phyloP scores from a whole-genome alignment of 2,888 invertebrate species.

The Marasmarcha lunaedactyla region DNA sequence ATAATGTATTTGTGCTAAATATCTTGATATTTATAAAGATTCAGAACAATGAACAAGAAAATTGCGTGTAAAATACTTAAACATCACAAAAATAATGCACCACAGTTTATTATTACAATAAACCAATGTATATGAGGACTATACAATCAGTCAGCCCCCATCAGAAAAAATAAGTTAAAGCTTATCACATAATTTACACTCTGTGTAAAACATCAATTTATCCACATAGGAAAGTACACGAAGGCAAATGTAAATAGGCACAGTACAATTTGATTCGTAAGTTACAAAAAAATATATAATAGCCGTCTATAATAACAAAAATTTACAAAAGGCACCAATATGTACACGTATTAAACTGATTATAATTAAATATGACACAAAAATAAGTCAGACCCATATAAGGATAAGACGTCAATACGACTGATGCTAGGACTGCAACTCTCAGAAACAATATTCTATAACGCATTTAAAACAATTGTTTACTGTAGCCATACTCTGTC shows the following conservation, averaged over 20 bases:
- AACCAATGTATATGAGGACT: constrained; percentile 36
- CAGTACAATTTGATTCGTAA: constrained; percentile 6
- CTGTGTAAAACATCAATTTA: constrained; percentile 30
- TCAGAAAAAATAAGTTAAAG: constrained; percentile 64
- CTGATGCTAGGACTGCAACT: too few relatives aligned
- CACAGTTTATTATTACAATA: constrained; percentile 32
- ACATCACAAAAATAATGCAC: constrained; percentile 58
- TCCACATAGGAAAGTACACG: constrained; percentile 14
- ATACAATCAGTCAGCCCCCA: constrained; percentile 20
- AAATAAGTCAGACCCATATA: constrained; percentile 18
- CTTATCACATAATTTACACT: constrained; percentile 51
- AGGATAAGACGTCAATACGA: constrained; percentile 15
- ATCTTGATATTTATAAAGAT: constrained; percentile 18
- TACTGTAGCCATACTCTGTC: too few relatives aligned
- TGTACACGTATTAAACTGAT: constrained; percentile 25
- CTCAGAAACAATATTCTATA: too few relatives aligned
- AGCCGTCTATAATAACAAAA: constrained; percentile 27
- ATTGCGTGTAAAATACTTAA: constrained; percentile 21
- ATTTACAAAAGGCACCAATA: constrained; percentile 22
- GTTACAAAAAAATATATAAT: constrained; percentile 14
- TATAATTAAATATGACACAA: constrained; percentile 38
- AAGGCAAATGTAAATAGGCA: not conserved
- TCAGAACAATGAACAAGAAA: not conserved
- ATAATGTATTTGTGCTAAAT: constrained; percentile 12
- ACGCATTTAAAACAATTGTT: too few relatives aligned